Evolutionary conservation across 92 coral and sea anemone species (phyloP), one percentile per base, ranked within the genome.

Genomic region (Actinostola sp.): DNA sequence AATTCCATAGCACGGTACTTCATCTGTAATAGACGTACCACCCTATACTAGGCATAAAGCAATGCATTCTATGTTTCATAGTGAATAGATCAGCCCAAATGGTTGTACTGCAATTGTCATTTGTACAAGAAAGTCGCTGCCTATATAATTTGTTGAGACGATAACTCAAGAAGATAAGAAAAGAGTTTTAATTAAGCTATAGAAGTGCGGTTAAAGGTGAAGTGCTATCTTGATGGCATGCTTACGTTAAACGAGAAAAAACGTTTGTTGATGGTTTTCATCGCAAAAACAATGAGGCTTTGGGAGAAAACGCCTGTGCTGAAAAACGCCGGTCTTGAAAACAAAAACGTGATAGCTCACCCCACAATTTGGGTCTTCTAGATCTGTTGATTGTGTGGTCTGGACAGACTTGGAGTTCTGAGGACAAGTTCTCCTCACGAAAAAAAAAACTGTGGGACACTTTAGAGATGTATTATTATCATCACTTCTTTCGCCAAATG

Each of bases 111-210:
- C 45, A 39, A 7, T 7, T 7, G 45, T 46, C 3, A 3, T 46
- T 46, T 46, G 3, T 46, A 13, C 19, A 38, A 62, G 44, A 26
- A 39, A 43, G 1, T 9, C 26, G 23, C 36, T 41, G 51, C 29
- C 28, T 21, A 68, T 68, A 52, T 68, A 51, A 68, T 21, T 50
- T 38, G 50, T 68, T 68, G 31, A 51, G 74, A 68, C 48, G 58
- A 68, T 51, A 19, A n/a, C n/a, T 42, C 61, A 35, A 12, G n/a
- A 21, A 29, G 74, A 68, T 68, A 68, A 68, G 62, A 32, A 56
- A 20, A 49, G 74, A 50, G 46, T 68, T 75, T 75, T 75, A 75
- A 75, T 75, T 75, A 75, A 75, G 81, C 72, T 75, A 49, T 50
- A 75, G 60, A 75, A 21, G 60, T 24, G 32, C 32, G 64, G 72